Conservation (phyloP, 2,113 vertebrate genomes). For the Alligator sinensis region DNA sequence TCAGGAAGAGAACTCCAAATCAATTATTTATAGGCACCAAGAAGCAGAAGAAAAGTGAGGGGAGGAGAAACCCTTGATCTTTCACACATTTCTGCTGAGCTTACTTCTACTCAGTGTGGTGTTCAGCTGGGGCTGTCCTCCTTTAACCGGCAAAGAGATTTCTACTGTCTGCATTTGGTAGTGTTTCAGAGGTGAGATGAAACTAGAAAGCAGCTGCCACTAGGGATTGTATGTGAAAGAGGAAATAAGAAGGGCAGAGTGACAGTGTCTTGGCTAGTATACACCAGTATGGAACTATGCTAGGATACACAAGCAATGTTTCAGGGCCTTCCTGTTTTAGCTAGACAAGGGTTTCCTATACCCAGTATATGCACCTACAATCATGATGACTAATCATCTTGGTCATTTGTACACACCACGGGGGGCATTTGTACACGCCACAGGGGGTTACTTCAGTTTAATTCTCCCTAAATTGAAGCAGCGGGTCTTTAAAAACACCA, state of each 20-base stretch:
- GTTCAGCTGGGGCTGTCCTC: not conserved
- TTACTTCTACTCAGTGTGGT: not conserved
- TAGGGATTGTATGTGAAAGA: not conserved
- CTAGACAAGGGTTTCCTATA: not conserved
- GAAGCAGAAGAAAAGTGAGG: not conserved
- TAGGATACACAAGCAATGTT: not conserved
- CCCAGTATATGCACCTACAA: not conserved
- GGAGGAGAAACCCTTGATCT: not conserved
- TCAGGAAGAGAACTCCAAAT: not conserved
- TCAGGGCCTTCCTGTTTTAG: not conserved
- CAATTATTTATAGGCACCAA: conserved; percentile 20
- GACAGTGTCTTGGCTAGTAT: not conserved
- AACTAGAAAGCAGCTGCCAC: not conserved
- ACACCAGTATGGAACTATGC: not conserved
- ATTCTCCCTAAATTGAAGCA: too few relatives aligned
- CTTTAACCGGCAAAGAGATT: not conserved
- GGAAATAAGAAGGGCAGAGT: not conserved
- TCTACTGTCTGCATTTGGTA: not conserved
- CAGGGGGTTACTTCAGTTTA: too few relatives aligned
- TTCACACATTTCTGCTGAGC: not conserved
- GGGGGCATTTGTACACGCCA: too few relatives aligned
- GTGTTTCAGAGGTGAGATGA: not conserved
- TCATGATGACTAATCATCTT: too few relatives aligned
- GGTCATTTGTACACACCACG: too few relatives aligned
- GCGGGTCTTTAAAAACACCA: too few relatives aligned